Evolutionary conservation across 2,888 invertebrate genomes (phyloP).

Genomic region (Catonia carolina): DNA sequence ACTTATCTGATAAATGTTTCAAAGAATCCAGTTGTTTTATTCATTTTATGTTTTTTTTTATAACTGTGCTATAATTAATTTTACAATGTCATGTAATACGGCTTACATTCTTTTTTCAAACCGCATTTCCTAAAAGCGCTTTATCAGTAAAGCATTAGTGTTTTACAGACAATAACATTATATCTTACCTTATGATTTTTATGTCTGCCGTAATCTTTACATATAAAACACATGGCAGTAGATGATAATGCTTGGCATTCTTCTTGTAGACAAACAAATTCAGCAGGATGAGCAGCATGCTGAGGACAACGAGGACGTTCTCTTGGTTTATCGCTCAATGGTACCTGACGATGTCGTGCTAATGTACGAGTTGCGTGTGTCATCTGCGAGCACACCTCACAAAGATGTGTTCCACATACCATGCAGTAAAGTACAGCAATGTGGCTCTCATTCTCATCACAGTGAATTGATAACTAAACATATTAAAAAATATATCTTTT

Average conservation of each 20-base stretch:
- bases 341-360: constrained; percentile 48
- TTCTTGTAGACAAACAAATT: constrained; percentile 51
- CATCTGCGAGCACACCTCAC: constrained; percentile 47
- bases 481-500: too few relatives aligned
- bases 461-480: constrained; percentile 35
- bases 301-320: constrained; percentile 50
- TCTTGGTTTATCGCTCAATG: constrained; percentile 49
- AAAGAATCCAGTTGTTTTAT: too few relatives aligned
- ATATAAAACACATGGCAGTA: constrained; percentile 50
- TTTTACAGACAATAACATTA: too few relatives aligned
- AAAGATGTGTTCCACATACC: constrained; percentile 49
- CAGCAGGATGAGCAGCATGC: constrained; percentile 49
- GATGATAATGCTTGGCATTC: constrained; percentile 42
- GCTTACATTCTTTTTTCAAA: too few relatives aligned
- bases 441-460: constrained; percentile 51
- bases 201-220: constrained; percentile 52
- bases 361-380: constrained; percentile 50
- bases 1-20: too few relatives aligned
- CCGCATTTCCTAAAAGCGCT: too few relatives aligned
- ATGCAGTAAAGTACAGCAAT: constrained; percentile 51
- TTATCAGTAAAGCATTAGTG: too few relatives aligned
- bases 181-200: constrained; percentile 48
- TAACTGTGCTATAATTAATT: too few relatives aligned
- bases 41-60: too few relatives aligned
- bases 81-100: too few relatives aligned